Conservation (phyloP, 2,113 vertebrate genomes). For the Hemibagrus wyckioides region DNA sequence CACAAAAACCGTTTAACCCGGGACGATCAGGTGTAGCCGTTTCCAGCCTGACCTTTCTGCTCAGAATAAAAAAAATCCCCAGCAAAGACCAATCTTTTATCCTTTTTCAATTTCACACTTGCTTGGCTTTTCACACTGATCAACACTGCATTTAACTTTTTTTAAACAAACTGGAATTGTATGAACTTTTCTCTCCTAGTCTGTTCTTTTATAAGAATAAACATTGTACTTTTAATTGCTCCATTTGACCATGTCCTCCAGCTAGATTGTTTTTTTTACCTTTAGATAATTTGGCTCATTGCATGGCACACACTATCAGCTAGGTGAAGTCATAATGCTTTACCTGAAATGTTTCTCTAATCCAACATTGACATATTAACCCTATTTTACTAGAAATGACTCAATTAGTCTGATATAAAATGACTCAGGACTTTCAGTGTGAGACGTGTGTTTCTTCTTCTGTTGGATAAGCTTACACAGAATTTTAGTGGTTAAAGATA, state of each 20-base stretch:
- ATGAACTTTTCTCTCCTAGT: neutral
- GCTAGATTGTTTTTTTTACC: neutral
- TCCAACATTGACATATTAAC: neutral
- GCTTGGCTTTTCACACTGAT: neutral
- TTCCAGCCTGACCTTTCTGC: constrained; percentile 27
- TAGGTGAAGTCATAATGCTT: neutral
- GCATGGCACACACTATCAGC: neutral
- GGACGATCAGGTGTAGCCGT: constrained; percentile 8
- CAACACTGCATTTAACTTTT: neutral
- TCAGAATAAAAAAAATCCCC: constrained; percentile 12
- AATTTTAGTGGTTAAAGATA: too few species aligned
- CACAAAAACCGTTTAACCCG: constrained; percentile 6
- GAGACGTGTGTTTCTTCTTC: too few species aligned
- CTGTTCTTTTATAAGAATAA: neutral
- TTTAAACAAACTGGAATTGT: neutral
- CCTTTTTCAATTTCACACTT: neutral
- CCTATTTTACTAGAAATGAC: too few species aligned
- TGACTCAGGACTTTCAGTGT: too few species aligned
- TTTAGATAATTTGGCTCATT: neutral
- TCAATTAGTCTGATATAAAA: too few species aligned
- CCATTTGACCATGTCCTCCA: neutral
- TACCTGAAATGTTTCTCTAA: neutral
- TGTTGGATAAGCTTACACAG: too few species aligned
- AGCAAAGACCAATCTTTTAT: constrained; percentile 17
- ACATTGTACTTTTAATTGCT: neutral